Conservation (phyloP, 23 tunicate genomes). For the Ciona savignyi region DNA sequence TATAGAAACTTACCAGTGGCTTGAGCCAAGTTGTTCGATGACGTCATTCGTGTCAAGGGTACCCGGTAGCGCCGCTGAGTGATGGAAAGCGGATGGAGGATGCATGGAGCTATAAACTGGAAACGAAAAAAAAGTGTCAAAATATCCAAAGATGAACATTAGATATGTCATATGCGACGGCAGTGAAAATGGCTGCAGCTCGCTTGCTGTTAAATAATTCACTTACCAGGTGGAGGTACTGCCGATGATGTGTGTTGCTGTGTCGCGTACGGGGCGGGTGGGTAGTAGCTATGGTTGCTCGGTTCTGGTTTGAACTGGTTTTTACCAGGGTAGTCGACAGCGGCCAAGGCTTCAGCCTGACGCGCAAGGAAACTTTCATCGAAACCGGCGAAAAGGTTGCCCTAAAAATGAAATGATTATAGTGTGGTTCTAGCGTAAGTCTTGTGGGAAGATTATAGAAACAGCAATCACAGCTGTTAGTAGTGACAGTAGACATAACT, state of each 20-base stretch:
- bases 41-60: constrained; percentile 74
- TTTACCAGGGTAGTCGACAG: constrained; percentile 87
- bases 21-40: constrained; percentile 69
- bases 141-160: too few relatives aligned
- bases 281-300: constrained; percentile 36
- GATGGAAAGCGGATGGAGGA: constrained; percentile 81
- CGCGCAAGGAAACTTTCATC: constrained; percentile 90
- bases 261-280: constrained; percentile 24
- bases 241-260: constrained; percentile 65
- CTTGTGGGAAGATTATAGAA: not conserved
- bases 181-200: too few relatives aligned
- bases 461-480: not conserved
- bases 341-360: constrained; percentile 82
- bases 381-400: constrained; percentile 94
- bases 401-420: constrained; percentile 26
- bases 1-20: constrained; percentile 44
- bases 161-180: too few relatives aligned
- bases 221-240: constrained; percentile 63
- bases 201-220: too few relatives aligned
- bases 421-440: not conserved
- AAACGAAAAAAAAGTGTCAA: not conserved
- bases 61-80: constrained; percentile 50
- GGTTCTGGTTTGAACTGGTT: constrained; percentile 94
- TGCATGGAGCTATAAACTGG: constrained; percentile 88
- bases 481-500: not conserved